A percentile compares a stretch with the other conserved stretches of the same genome.
Conservation (phyloP, 2,797 vertebrate genomes). For the Artibeus jamaicensis region DNA sequence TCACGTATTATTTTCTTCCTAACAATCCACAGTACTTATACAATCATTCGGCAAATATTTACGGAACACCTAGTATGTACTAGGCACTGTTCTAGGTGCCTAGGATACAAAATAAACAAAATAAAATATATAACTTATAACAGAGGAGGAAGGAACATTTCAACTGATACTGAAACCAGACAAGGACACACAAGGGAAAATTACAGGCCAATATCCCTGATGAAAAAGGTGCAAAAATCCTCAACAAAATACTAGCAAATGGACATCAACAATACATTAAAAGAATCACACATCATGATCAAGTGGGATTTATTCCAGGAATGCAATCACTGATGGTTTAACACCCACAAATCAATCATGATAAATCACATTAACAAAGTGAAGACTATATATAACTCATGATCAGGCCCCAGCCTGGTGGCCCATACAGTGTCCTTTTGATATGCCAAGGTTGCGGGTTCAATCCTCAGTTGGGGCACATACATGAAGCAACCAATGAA, state of each 20-base stretch:
- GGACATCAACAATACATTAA: background rate
- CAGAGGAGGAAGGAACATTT: background rate
- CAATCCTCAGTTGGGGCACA: background rate
- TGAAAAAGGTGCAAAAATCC: background rate
- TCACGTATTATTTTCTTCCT: background rate
- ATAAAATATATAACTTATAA: background rate
- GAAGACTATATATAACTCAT: background rate
- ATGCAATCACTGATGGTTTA: background rate
- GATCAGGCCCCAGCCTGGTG: background rate
- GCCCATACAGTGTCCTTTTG: background rate
- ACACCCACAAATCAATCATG: background rate
- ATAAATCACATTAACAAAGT: background rate
- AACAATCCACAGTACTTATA: constrained; percentile 9
- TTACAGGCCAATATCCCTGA: background rate
- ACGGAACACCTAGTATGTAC: background rate
- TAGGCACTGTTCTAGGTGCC: background rate
- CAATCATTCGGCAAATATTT: constrained; percentile 3
- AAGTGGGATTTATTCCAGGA: background rate
- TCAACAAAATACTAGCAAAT: background rate
- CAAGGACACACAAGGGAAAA: background rate
- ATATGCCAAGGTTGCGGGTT: background rate
- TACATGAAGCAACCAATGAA: background rate
- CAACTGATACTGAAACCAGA: background rate
- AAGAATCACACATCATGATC: background rate
- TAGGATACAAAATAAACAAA: background rate